Evolutionary conservation across 2,888 invertebrate species (phyloP).

Genomic region (Leucoptera coffeella): DNA sequence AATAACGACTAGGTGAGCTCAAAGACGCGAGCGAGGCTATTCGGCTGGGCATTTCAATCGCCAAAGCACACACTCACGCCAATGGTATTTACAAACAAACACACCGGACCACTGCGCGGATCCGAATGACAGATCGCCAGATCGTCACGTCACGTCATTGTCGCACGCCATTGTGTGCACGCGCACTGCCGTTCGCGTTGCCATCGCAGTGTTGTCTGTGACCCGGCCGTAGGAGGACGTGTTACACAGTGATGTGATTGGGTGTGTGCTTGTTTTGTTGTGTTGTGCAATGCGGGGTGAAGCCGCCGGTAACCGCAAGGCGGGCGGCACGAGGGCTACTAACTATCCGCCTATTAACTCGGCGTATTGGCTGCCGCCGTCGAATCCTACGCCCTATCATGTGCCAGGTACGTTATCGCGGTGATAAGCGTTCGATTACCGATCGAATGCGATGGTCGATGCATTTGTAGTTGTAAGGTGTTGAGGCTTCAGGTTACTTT

Average conservation of each 20-base stretch:
- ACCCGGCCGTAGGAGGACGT: conserved; percentile 41
- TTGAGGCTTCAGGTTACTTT: too few species aligned
- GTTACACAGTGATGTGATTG: conserved; percentile 19
- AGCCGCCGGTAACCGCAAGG: conserved; percentile 38
- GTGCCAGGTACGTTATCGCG: conserved; percentile 83
- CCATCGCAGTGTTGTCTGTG: conserved; percentile 31
- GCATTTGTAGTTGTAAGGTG: too few species aligned
- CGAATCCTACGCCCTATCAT: conserved; percentile 74
- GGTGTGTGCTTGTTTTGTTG: conserved; percentile 14
- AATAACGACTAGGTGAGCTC: too few species aligned
- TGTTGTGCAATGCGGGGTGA: conserved; percentile 45
- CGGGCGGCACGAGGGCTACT: conserved; percentile 21
- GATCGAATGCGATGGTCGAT: too few species aligned
- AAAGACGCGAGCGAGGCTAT: too few species aligned
- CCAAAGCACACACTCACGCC: too few species aligned
- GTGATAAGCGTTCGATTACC: too few species aligned
- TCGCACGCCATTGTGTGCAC: too few species aligned
- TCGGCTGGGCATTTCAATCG: too few species aligned
- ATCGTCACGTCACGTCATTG: conserved; percentile 15
- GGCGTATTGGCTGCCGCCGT: conserved; percentile 79
- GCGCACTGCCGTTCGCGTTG: conserved; percentile 18
- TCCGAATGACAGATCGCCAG: conserved; percentile 31
- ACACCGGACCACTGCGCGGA: conserved; percentile 10
- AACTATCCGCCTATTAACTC: conserved; percentile 76
- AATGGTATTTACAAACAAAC: too few species aligned